Evolutionary conservation across 2,888 invertebrate genomes (phyloP).

Genomic region (Cancer borealis): DNA sequence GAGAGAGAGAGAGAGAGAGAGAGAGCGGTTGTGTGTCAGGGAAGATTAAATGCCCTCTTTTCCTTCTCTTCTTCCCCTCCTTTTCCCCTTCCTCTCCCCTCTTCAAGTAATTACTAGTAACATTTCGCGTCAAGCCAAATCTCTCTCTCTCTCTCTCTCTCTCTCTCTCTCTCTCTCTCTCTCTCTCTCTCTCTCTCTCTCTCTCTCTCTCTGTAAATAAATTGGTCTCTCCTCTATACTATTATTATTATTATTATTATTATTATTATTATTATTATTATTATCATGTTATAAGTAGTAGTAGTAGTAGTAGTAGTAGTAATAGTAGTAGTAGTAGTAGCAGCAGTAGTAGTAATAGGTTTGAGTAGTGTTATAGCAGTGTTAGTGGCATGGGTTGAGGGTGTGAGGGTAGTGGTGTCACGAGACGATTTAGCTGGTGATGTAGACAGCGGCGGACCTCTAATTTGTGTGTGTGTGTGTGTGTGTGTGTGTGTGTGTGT

Average conservation of each 20-base stretch:
- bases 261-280: neutral
- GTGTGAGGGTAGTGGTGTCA: neutral
- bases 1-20: constrained; percentile 3
- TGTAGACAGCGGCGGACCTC: too few species aligned
- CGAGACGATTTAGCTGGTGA: neutral
- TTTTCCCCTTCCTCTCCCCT: neutral
- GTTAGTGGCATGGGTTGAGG: neutral
- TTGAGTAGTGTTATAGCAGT: neutral
- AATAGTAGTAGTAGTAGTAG: too few species aligned
- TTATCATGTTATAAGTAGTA: neutral
- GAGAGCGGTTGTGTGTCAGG: neutral
- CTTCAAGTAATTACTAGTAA: constrained; percentile 14
- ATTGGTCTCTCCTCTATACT: neutral
- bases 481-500: neutral
- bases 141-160: constrained; percentile 32
- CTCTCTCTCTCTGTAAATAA: neutral
- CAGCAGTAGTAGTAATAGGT: too few species aligned
- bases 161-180: constrained; percentile 32
- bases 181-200: constrained; percentile 26
- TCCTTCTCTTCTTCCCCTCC: neutral
- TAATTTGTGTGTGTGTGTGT: constrained; percentile 13
- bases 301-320: constrained; percentile 30
- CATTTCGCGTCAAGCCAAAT: constrained; percentile 15
- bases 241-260: neutral
- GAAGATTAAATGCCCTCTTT: constrained; percentile 21